phyloP scores from a whole-genome alignment of 2,888 invertebrate species.

The Troglohyphantes excavatus region DNA sequence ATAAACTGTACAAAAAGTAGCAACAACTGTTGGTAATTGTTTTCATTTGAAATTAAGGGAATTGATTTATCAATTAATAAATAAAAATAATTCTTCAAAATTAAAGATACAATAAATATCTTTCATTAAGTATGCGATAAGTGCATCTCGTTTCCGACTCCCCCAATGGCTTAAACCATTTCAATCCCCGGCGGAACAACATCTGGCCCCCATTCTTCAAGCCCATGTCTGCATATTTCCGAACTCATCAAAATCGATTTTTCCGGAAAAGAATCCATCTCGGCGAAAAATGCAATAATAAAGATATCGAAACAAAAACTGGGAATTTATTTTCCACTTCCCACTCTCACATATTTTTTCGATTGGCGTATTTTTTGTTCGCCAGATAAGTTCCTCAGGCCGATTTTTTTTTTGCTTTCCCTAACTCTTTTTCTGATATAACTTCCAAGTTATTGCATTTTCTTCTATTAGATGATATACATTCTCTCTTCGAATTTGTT shows the following conservation, averaged over 20 bases:
- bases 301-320: conserved; percentile 22
- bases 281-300: conserved; percentile 11
- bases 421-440: conserved; percentile 8
- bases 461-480: conserved; percentile 16
- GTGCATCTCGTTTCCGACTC: too few species aligned
- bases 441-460: conserved; percentile 26
- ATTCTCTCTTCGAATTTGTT: conserved; percentile 15
- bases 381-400: background rate
- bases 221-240: conserved; percentile 39
- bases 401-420: conserved; percentile 6
- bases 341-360: conserved; percentile 21
- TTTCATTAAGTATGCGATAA: too few species aligned
- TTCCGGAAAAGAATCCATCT: background rate
- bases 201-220: conserved; percentile 26
- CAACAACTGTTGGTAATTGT: too few species aligned
- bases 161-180: background rate
- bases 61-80: too few species aligned
- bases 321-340: conserved; percentile 34
- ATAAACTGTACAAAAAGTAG: too few species aligned
- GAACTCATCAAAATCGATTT: conserved; percentile 46
- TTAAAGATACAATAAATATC: too few species aligned
- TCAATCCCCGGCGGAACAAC: background rate
- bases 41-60: too few species aligned
- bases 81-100: too few species aligned
- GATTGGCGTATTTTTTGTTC: conserved; percentile 7